Evolutionary conservation across 2,888 invertebrate species (phyloP).

Genomic region (Cloeon dipterum): DNA sequence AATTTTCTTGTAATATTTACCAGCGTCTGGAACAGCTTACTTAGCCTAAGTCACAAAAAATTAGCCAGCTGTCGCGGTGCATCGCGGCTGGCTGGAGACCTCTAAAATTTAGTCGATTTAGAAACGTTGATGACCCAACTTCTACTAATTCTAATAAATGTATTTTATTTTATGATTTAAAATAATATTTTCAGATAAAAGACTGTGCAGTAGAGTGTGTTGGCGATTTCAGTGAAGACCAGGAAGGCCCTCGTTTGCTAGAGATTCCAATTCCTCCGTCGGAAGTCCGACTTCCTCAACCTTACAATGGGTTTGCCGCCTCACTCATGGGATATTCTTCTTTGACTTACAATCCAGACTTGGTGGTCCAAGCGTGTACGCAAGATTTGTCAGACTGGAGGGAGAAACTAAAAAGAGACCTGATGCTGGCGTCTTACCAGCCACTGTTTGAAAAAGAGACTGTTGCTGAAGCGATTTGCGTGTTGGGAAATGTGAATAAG

Average conservation of each 20-base stretch:
- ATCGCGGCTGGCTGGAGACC: too few relatives aligned
- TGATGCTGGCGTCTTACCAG: constrained; percentile 24
- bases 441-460: constrained; percentile 34
- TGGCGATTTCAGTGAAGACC: constrained; percentile 9
- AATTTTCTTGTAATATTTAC: too few relatives aligned
- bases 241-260: constrained; percentile 17
- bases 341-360: constrained; percentile 45
- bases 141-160: too few relatives aligned
- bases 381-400: constrained; percentile 34
- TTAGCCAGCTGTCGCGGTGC: too few relatives aligned
- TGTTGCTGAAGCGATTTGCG: constrained; percentile 58
- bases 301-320: constrained; percentile 15
- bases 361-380: constrained; percentile 41
- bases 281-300: constrained; percentile 10
- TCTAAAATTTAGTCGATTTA: too few relatives aligned
- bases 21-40: too few relatives aligned
- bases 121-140: too few relatives aligned
- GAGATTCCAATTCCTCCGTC: constrained; percentile 34
- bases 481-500: constrained; percentile 54
- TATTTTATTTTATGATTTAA: too few relatives aligned
- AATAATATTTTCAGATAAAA: too few relatives aligned
- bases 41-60: too few relatives aligned
- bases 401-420: constrained; percentile 23
- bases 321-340: constrained; percentile 36
- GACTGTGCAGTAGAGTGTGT: too few relatives aligned